phyloP scores from a whole-genome alignment of 2,797 vertebrate species.

The Phalloptychus januarius region DNA sequence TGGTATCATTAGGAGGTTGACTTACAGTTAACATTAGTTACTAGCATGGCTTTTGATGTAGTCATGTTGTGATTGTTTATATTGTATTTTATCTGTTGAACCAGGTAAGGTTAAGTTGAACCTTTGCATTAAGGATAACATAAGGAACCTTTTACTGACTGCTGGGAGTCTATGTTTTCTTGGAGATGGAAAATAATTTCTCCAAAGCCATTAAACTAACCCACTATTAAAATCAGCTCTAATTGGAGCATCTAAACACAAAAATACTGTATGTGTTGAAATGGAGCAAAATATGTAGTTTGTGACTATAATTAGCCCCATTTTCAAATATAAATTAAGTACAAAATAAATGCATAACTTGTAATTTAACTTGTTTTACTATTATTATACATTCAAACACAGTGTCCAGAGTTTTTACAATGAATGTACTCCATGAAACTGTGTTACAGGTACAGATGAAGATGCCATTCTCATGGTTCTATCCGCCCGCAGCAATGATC shows the following conservation, averaged over 20 bases:
- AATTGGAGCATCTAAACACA: not conserved
- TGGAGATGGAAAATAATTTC: not conserved
- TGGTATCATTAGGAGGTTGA: not conserved
- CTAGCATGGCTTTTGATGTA: not conserved
- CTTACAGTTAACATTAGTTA: not conserved
- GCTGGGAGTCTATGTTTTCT: not conserved
- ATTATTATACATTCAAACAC: not conserved
- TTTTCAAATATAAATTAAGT: not conserved
- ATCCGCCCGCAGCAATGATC: conserved; percentile 86
- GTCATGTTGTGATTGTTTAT: not conserved
- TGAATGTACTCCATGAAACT: not conserved
- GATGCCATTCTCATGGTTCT: conserved; percentile 88
- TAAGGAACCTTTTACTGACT: not conserved
- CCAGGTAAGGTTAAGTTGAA: not conserved
- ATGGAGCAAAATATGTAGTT: not conserved
- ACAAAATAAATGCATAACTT: not conserved
- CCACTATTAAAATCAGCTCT: not conserved
- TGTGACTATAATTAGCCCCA: not conserved
- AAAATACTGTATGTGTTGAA: not conserved
- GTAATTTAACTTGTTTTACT: no score
- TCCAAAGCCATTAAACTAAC: not conserved
- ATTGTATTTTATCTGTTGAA: not conserved
- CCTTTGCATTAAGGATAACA: not conserved
- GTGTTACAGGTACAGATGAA: conserved; percentile 90
- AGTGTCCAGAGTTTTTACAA: not conserved